Conservation (phyloP, 2,113 vertebrate genomes). For the Peromyscus polionotus region DNA sequence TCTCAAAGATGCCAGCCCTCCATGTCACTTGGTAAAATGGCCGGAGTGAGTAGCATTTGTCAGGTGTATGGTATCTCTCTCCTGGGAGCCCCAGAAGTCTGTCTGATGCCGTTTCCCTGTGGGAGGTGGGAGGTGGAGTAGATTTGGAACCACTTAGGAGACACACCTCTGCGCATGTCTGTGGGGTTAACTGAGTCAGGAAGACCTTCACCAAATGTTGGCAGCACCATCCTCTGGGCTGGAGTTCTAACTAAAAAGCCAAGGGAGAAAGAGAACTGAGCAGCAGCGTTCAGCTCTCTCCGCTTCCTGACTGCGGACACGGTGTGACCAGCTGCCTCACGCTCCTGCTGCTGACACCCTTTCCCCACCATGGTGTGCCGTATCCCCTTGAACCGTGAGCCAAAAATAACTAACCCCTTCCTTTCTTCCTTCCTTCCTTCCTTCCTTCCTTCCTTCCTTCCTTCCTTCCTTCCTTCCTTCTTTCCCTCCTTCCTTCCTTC, state of each 20-base stretch:
- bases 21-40: background rate
- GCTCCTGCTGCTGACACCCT: background rate
- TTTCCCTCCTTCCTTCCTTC: too few species aligned
- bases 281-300: background rate
- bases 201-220: too few species aligned
- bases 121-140: background rate
- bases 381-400: background rate
- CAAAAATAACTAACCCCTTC: background rate
- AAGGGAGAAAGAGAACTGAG: background rate
- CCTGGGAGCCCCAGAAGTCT: background rate
- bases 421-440: accelerated
- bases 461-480: background rate
- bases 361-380: background rate
- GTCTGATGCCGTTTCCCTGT: background rate
- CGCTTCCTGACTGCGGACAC: background rate
- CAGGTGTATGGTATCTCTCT: background rate
- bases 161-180: background rate
- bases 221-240: too few species aligned
- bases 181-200: background rate
- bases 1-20: constrained; percentile 10
- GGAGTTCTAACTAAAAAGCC: background rate
- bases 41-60: background rate
- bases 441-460: background rate
- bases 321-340: background rate
- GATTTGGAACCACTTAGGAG: background rate